Evolutionary conservation across 2,888 invertebrate genomes (phyloP).

Genomic region (Xestia xanthographa): DNA sequence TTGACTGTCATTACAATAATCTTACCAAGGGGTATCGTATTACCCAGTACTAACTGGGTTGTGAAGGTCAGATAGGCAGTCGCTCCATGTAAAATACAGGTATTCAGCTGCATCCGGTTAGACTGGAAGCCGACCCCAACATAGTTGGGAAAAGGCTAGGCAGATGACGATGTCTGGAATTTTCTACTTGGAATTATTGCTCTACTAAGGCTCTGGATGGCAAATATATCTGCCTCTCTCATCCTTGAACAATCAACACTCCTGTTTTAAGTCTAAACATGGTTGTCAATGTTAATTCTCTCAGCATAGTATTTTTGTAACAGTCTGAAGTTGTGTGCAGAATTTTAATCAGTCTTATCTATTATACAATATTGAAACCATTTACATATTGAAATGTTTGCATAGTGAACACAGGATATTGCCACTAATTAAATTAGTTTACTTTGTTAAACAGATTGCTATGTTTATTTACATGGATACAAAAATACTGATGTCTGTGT

Average conservation of each 20-base stretch:
- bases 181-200: not conserved
- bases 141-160: no score
- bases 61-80: no score
- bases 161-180: no score
- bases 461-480: not conserved
- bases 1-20: no score
- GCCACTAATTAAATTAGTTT: constrained; percentile 13
- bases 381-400: constrained; percentile 20
- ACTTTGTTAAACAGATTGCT: not conserved
- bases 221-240: not conserved
- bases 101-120: no score
- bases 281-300: not conserved
- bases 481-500: no score
- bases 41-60: no score
- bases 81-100: no score
- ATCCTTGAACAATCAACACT: no score
- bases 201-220: not conserved
- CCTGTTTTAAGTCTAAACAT: not conserved
- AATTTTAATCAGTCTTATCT: constrained; percentile 38
- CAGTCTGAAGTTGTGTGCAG: constrained; percentile 8
- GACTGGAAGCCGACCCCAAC: no score
- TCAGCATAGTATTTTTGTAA: not conserved
- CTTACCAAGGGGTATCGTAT: no score
- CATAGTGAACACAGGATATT: constrained; percentile 23
- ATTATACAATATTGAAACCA: not conserved